Conservation (phyloP, 2,113 vertebrate genomes). For the Oenanthe melanoleuca region DNA sequence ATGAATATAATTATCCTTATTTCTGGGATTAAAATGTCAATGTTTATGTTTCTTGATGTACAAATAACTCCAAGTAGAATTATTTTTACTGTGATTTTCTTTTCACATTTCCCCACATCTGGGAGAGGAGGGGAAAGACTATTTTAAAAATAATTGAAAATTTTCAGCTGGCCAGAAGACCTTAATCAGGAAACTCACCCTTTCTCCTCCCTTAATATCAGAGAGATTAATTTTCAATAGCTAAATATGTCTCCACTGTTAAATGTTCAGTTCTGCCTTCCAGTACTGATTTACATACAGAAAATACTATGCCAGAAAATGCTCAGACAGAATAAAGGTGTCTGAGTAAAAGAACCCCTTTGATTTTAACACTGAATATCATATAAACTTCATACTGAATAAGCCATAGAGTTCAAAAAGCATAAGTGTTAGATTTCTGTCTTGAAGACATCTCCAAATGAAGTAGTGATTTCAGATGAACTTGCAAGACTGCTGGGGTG, state of each 20-base stretch:
- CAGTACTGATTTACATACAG: neutral
- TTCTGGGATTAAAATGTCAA: neutral
- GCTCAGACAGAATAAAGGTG: neutral
- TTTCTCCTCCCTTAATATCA: neutral
- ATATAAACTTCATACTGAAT: neutral
- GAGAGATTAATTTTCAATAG: slow-evolving; percentile 14
- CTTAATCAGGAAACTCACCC: neutral
- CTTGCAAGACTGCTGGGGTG: neutral
- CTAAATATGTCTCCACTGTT: neutral
- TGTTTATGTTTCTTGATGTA: neutral
- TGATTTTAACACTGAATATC: neutral
- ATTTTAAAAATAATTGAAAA: neutral
- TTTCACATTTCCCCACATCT: neutral
- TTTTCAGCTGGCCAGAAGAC: neutral
- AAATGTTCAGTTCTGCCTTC: neutral
- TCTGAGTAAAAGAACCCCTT: neutral
- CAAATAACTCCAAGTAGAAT: neutral
- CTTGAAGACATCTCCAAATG: neutral
- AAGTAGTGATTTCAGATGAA: neutral
- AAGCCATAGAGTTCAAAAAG: neutral
- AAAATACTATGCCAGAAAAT: neutral
- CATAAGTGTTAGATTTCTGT: neutral
- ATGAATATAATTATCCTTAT: neutral
- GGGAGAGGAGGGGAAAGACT: neutral
- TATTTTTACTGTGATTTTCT: neutral